These are phyloP conservation scores for Drosophila incognita DNA, from an alignment of 2,888 invertebrate genomes.

Conservation along the genomic window DNA sequence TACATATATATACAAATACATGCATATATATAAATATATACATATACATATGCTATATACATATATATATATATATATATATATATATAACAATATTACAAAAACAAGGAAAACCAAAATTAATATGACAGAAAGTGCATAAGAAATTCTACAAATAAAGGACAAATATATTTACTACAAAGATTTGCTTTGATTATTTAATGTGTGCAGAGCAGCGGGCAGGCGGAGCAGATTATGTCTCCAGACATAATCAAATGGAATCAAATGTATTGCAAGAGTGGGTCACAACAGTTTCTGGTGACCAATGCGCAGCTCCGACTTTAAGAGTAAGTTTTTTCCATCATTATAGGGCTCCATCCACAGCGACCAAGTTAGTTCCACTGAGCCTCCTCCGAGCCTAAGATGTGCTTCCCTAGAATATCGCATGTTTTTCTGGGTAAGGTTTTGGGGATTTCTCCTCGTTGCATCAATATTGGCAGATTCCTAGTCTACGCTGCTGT, in stretches of 20 bases:
- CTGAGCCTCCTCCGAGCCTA: not conserved
- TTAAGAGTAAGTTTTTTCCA: not conserved
- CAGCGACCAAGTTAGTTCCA: not conserved
- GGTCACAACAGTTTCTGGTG: not conserved
- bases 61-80: slow-evolving; percentile 29
- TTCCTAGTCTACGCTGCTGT: not conserved
- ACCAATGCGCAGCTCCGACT: not conserved
- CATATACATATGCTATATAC: slow-evolving; percentile 35
- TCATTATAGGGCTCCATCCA: not conserved
- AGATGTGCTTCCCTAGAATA: not conserved
- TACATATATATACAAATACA: slow-evolving; percentile 34
- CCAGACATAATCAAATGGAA: not conserved
- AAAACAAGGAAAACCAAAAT: slow-evolving; percentile 22
- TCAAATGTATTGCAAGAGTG: not conserved
- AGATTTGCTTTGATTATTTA: slow-evolving; percentile 17
- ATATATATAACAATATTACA: slow-evolving; percentile 31
- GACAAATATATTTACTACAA: slow-evolving; percentile 77
- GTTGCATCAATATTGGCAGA: not conserved
- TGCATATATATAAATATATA: slow-evolving; percentile 14
- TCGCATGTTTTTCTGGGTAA: not conserved
- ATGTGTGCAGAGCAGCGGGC: not conserved
- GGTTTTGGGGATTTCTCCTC: not conserved
- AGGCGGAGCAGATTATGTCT: too few species aligned
- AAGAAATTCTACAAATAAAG: slow-evolving; percentile 73
- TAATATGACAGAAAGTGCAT: slow-evolving; percentile 43